Evolutionary conservation across 2,113 vertebrate species (phyloP), one percentile per base, ranked within the genome.

Genomic region (Gasterosteus nipponicus): DNA sequence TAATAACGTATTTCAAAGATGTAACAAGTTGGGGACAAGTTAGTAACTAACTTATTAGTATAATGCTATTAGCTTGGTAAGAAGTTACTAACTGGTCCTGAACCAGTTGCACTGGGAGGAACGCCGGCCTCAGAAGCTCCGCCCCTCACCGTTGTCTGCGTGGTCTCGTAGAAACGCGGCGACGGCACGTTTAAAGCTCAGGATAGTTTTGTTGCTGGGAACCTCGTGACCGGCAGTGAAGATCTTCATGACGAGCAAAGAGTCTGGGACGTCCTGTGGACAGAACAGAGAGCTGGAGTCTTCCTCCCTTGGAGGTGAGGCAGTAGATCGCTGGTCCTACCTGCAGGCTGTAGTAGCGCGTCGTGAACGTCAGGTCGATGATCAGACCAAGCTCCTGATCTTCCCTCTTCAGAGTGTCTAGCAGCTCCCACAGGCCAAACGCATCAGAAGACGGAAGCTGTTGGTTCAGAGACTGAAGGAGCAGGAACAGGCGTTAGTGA

Each of bases 311-410:
- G 10, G 31, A 1, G 31, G 0, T 2, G 3, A 9, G 31, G 6
- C 0, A 66, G 29, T 3, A 38, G 9, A 11, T 9, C 29, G 10
- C 2, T 7, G 11, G 4, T 15, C 22, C 76, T 60, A 97, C 97
- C 95, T 95, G 80, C 0, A 91, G 88, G 0, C 81, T 73, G 56
- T 98, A 98, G 92, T 98, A 98, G 19, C 96, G 95, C 0, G 83
- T 90, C 16, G 97, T 98, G 80, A 89, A 95, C 0, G 97, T 98
- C 33, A 98, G 93, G 86, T 99, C 97, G 0, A 99, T 94, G 74
- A 98, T 94, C 76, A 98, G 62, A 10, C 96, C 97, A 19, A 97
- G 93, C 1, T 96, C 94, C 57, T 97, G 94, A 2, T 94, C 84
- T 26, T 95, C 91, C 39, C 91, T 88, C 53, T 63, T 67, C 3